Conservation (phyloP, 2,888 invertebrate genomes). For the Tinea semifulvella region DNA sequence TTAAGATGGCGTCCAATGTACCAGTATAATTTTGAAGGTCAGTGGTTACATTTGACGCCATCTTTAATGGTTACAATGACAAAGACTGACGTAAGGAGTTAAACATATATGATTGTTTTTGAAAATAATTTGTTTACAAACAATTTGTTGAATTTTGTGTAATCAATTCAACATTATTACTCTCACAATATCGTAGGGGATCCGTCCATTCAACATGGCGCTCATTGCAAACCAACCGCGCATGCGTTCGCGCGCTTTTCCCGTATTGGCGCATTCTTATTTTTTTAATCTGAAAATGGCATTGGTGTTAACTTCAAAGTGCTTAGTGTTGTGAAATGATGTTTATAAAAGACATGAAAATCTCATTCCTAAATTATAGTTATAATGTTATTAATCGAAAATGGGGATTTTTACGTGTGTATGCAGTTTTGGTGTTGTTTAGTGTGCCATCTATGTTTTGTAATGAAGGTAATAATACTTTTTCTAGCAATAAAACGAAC, state of each 20-base stretch:
- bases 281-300: background rate
- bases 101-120: no score
- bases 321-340: conserved; percentile 5
- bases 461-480: background rate
- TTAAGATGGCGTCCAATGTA: no score
- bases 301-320: background rate
- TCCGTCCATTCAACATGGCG: conserved; percentile 1
- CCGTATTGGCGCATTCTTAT: conserved; percentile 1
- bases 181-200: background rate
- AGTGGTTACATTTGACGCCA: no score
- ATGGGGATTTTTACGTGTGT: conserved; percentile 5
- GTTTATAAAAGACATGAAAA: conserved; percentile 2
- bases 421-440: conserved; percentile 9
- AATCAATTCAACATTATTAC: no score
- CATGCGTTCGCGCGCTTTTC: conserved; percentile 7
- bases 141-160: no score
- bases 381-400: background rate
- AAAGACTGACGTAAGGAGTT: no score
- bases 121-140: no score
- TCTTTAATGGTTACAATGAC: no score
- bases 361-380: background rate
- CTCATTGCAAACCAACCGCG: background rate
- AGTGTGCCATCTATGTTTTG: conserved; percentile 10
- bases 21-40: no score
- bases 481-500: background rate